Percentiles rank a stretch among this genome's conserved stretches.
phyloP scores from a whole-genome alignment of 2,888 invertebrate genomes.

The Mycalesis mineus region DNA sequence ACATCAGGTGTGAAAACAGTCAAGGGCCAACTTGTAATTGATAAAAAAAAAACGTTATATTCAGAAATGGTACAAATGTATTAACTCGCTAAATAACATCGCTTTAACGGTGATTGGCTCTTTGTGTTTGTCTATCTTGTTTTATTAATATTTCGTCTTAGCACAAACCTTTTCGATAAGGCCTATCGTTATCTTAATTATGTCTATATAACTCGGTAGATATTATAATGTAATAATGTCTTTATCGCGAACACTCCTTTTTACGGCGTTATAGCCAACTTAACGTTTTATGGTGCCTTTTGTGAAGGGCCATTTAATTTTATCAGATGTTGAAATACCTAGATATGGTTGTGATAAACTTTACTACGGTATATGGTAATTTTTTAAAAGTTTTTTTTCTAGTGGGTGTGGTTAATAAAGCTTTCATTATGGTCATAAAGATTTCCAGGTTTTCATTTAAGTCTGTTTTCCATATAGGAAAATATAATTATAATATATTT shows the following conservation, averaged over 20 bases:
- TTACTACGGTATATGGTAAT: conserved; percentile 9
- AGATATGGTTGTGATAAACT: conserved; percentile 22
- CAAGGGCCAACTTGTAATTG: too few species aligned
- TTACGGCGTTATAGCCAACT: conserved; percentile 45
- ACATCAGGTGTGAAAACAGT: too few species aligned
- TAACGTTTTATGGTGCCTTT: conserved; percentile 51
- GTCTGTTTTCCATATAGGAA: too few species aligned
- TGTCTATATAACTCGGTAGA: conserved; percentile 27
- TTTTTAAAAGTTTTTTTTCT: not conserved
- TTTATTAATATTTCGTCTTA: conserved; percentile 54
- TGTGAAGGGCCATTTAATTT: conserved; percentile 36
- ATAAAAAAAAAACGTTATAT: too few species aligned
- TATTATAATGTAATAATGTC: conserved; percentile 58
- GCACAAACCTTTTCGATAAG: conserved; percentile 46
- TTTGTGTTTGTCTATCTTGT: conserved; percentile 34
- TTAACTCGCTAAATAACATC: not conserved
- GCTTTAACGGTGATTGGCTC: not conserved
- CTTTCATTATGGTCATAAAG: not conserved
- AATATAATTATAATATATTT: too few species aligned
- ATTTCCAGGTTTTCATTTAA: not conserved
- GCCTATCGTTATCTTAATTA: conserved; percentile 31
- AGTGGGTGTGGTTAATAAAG: not conserved
- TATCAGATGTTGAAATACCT: conserved; percentile 30
- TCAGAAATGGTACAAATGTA: too few species aligned
- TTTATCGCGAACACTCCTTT: conserved; percentile 57